phyloP scores from a whole-genome alignment of 2,888 invertebrate species.

The Apamea crenata region DNA sequence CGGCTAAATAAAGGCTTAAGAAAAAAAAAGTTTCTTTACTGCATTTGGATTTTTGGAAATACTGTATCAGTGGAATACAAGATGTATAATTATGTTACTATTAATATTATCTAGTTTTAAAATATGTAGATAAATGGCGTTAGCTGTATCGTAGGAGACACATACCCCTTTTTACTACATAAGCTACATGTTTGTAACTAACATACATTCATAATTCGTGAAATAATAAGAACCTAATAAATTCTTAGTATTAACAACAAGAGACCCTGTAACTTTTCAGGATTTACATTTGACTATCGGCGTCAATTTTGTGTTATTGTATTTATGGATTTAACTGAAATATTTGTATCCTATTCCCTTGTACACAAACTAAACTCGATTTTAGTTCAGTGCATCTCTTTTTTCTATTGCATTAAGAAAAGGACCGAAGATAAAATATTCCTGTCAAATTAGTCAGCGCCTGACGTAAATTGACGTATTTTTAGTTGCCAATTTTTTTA shows the following conservation, averaged over 20 bases:
- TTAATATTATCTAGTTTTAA: background rate
- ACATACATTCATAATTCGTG: conserved; percentile 5
- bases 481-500: too few relatives aligned
- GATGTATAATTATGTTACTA: background rate
- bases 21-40: background rate
- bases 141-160: background rate
- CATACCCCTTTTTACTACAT: conserved; percentile 1
- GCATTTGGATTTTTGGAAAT: background rate
- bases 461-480: too few relatives aligned
- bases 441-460: too few relatives aligned
- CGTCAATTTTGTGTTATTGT: conserved; percentile 3
- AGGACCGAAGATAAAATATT: too few relatives aligned
- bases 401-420: too few relatives aligned
- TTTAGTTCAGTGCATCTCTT: too few relatives aligned
- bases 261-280: conserved; percentile 57
- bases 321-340: background rate
- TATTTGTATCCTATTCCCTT: background rate
- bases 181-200: conserved; percentile 23
- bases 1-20: background rate
- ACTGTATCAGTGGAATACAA: background rate
- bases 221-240: conserved; percentile 47
- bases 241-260: conserved; percentile 55
- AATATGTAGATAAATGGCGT: conserved; percentile 1
- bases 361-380: too few relatives aligned
- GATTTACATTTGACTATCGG: conserved; percentile 18